phyloP scores from a whole-genome alignment of 64 coral and sea anemone species.

The Pocillopora verrucosa region DNA sequence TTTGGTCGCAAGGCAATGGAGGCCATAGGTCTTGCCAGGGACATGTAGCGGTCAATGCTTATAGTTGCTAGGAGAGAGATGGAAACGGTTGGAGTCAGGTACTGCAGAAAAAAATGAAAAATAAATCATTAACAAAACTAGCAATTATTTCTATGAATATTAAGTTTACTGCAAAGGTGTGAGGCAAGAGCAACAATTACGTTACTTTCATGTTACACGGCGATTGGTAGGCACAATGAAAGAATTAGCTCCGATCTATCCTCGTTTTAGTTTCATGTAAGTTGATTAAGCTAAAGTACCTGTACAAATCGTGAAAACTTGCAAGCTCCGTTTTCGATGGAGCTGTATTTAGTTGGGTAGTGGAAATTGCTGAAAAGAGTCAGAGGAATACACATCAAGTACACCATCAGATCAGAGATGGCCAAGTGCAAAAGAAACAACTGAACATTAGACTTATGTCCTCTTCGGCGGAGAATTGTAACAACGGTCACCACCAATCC shows the following conservation, averaged over 20 bases:
- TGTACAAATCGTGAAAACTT: slow-evolving; percentile 71
- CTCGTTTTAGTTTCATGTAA: too few relatives aligned
- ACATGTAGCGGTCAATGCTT: slow-evolving; percentile 71
- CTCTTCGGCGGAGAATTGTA: slow-evolving; percentile 42
- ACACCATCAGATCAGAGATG: slow-evolving; percentile 77
- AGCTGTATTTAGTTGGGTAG: slow-evolving; percentile 28
- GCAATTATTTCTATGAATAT: not conserved
- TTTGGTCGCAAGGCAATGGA: slow-evolving; percentile 18
- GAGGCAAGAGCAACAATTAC: too few relatives aligned
- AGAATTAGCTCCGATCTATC: too few relatives aligned
- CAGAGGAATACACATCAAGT: slow-evolving; percentile 69
- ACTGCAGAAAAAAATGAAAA: slow-evolving; percentile 24
- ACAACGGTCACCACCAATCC: slow-evolving; percentile 65
- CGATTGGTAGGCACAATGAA: too few relatives aligned
- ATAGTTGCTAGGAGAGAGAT: slow-evolving; percentile 62
- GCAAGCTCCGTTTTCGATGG: slow-evolving; percentile 53
- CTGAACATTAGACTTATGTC: slow-evolving; percentile 65
- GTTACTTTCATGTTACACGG: too few relatives aligned
- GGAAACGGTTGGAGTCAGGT: slow-evolving; percentile 66
- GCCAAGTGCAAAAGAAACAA: slow-evolving; percentile 74
- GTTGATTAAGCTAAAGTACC: slow-evolving; percentile 12
- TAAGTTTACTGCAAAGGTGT: too few relatives aligned
- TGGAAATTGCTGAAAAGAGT: slow-evolving; percentile 75
- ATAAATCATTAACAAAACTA: not conserved
- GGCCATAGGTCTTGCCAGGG: slow-evolving; percentile 55